phyloP scores from a whole-genome alignment of 2,113 vertebrate genomes.

The Gambusia affinis region DNA sequence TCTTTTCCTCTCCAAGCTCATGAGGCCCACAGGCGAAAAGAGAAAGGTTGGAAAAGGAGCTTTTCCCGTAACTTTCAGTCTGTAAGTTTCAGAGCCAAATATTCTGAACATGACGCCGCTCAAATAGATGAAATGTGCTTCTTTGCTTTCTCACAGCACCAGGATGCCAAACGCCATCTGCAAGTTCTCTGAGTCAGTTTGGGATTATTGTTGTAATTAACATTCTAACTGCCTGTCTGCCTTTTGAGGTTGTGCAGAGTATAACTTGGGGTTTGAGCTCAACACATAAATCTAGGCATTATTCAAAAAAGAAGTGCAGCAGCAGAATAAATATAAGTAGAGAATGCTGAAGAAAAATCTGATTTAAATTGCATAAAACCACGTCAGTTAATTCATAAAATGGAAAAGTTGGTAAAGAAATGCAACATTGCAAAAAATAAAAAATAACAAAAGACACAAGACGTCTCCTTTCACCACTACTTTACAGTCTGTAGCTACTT shows the following conservation, averaged over 20 bases:
- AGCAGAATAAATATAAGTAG: background rate
- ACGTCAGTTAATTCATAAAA: background rate
- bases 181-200: slow-evolving; percentile 3
- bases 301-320: background rate
- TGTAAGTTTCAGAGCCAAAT: background rate
- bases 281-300: no score
- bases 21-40: background rate
- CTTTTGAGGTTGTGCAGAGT: background rate
- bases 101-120: background rate
- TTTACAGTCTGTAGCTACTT: background rate
- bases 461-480: background rate
- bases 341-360: background rate
- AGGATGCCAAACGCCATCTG: background rate
- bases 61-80: slow-evolving; percentile 15
- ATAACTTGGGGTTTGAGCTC: background rate
- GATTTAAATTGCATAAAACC: background rate
- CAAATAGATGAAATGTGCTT: background rate
- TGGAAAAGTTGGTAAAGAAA: background rate
- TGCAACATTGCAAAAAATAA: background rate
- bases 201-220: background rate
- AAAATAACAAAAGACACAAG: background rate
- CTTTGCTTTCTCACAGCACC: background rate
- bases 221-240: background rate
- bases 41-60: slow-evolving; percentile 1
- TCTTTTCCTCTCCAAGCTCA: background rate